Base-by-base conservation (phyloP, 2,888 invertebrate genomes). In the Arrhopalites spinosus region DNA sequence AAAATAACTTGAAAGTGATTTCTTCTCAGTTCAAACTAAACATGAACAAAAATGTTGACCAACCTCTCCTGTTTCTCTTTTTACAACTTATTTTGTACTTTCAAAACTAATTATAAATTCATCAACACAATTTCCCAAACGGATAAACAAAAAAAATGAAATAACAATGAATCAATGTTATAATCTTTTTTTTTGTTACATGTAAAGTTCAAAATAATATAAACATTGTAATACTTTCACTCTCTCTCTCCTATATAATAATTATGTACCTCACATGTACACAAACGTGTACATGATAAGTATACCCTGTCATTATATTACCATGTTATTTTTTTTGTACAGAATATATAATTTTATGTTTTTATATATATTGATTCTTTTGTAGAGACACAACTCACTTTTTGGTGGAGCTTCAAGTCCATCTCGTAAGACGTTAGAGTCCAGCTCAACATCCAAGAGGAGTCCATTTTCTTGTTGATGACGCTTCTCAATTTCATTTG, bases 401-500 rank as follows among this genome's bases (percentile, higher is more conserved):
- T 80, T 77, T 64, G 82, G 82, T 27, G 81, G 82, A 17, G 82
- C 81, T 73, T 80, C 82, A 67, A 80, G 79, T 56, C 80, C 82
- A 77, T 82, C 81, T 7, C 80, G 81, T 50, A n/a, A n/a, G 25
- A 77, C 72, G 29, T 80, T 79, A 50, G 75, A 71, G 47, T 74
- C 75, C 69, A 75, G 64, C 61, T 53, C 79, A 73, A 71, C 76
- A 53, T 82, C 81, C 61, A 81, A 79, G 5, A 82, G 66, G 20
- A 78, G 56, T 20, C 78, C 78, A 70, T 79, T 79, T 29, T 79
- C 56, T 17, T 78, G 76, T 5, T 25, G 56, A 63, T 78, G 76
- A 47, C 80, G 77, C 71, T 81, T 81, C 67, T 82, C 82, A 70
- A 82, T 82, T 77, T 81, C 81, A 76, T 79, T 82, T 63, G 82